Percentiles rank a stretch among this genome's conserved stretches.
phyloP scores from a whole-genome alignment of 2,888 invertebrate species.

The Fissipunctia ypsillon region DNA sequence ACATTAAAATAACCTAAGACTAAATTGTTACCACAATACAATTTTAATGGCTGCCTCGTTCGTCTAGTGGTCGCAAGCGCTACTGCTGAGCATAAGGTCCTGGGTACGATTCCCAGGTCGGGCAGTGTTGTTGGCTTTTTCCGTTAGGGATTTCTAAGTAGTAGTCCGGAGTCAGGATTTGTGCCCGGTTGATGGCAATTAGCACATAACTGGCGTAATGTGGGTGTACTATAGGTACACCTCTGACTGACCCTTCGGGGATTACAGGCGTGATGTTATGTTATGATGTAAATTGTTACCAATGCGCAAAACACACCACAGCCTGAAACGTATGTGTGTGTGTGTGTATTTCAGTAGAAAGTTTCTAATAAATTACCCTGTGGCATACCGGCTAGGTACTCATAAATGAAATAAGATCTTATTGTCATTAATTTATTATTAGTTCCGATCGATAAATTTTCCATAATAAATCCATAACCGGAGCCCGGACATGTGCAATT shows the following conservation, averaged over 20 bases:
- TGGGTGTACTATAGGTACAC: too few species aligned
- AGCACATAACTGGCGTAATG: too few species aligned
- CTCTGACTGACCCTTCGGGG: neutral
- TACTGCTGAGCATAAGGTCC: too few species aligned
- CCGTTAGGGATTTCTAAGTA: too few species aligned
- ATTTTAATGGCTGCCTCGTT: too few species aligned
- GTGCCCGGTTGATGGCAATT: too few species aligned
- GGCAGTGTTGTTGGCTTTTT: too few species aligned
- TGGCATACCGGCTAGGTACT: too few species aligned
- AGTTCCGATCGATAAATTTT: slow-evolving; percentile 55
- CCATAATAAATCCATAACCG: slow-evolving; percentile 52
- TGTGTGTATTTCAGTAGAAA: neutral
- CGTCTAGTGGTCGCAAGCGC: too few species aligned
- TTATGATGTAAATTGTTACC: neutral
- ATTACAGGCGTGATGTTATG: neutral
- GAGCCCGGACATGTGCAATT: slow-evolving; percentile 61
- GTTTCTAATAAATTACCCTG: neutral
- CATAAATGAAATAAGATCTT: neutral
- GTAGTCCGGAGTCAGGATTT: too few species aligned
- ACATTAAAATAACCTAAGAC: neutral
- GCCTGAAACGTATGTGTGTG: neutral
- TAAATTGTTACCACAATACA: neutral
- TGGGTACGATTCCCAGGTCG: too few species aligned
- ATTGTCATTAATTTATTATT: slow-evolving; percentile 9
- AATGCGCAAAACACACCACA: neutral